Evolutionary conservation across 2,113 vertebrate species (phyloP).

Genomic region (Podarcis cretensis): DNA sequence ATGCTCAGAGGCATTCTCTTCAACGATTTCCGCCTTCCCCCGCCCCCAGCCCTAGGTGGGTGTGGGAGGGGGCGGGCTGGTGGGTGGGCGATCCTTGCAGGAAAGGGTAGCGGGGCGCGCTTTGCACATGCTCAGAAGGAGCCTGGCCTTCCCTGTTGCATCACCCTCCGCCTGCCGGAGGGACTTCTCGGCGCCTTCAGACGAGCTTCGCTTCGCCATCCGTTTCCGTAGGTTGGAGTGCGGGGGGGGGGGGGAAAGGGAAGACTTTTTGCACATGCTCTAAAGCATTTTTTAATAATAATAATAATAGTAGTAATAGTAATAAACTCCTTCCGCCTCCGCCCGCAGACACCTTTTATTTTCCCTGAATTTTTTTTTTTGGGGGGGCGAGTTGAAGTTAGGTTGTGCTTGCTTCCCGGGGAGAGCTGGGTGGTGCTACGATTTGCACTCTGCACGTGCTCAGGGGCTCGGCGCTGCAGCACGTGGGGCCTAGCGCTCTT

Average conservation of each 20-base stretch:
- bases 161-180: background rate
- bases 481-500: background rate
- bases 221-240: too few species aligned
- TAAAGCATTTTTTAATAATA: background rate
- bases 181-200: background rate
- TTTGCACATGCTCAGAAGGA: slow-evolving; percentile 31
- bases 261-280: background rate
- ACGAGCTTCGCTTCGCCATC: background rate
- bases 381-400: background rate
- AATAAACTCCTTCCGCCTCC: too few species aligned
- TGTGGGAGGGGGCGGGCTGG: background rate
- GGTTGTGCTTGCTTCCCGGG: background rate
- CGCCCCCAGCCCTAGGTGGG: background rate
- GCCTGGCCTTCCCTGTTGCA: background rate
- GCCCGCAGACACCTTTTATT: background rate
- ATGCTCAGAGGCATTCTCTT: slow-evolving; percentile 5
- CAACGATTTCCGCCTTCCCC: background rate
- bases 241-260: too few species aligned
- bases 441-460: background rate
- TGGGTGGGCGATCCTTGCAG: background rate
- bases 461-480: background rate
- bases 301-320: too few species aligned
- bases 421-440: background rate
- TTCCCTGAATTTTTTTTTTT: background rate
- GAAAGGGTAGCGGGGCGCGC: background rate